Evolutionary conservation across 2,113 vertebrate species (phyloP), one percentile per base, ranked within the genome.

Genomic region (Syngnathus scovelli): DNA sequence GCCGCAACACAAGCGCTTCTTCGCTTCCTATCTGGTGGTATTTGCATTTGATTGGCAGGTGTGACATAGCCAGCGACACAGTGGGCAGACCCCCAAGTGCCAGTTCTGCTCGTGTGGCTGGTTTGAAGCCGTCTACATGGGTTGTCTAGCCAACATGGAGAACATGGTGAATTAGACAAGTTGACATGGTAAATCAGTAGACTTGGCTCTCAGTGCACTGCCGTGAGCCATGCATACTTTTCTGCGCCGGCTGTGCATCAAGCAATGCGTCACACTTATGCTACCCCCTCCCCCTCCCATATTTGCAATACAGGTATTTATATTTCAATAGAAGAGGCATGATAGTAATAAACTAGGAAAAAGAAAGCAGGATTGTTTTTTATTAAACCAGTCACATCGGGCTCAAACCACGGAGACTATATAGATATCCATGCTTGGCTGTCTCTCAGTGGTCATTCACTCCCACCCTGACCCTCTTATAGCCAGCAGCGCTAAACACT

Each of bases 131-230:
- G 88, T 87, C 85, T 86, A 74, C 85, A 82, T 75, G 74, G 85
- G 86, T 83, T 82, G 85, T 86, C 83, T 87, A 82, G 86, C 88
- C 88, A 89, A 89, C 85, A 81, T 75, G 82, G 82, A 70, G 83
- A 87, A 88, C 88, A 89, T 82, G 83, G 81, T 85, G 88, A 88
- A 87, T 89, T 85, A 87, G 87, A 80, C 85, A 81, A 85, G 87
- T 84, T 86, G 87, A 89, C 88, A 89, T 85, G 85, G 85, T 87
- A 86, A 86, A 87, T 89, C 85, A 85, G 85, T 76, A 68, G 64
- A 84, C 65, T 78, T 89, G 87, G 87, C 87, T 83, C 64, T 37
- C 67, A 4, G 38, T 64, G 66, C 75, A 51, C 64, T 69, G 74
- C 74, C 76, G 68, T 68, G 73, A 82, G 86, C 79, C 78, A 78